A percentile compares a stretch with the other conserved stretches of the same genome.
Conservation (phyloP, 2,888 invertebrate species). For the Diabrotica balteata region DNA sequence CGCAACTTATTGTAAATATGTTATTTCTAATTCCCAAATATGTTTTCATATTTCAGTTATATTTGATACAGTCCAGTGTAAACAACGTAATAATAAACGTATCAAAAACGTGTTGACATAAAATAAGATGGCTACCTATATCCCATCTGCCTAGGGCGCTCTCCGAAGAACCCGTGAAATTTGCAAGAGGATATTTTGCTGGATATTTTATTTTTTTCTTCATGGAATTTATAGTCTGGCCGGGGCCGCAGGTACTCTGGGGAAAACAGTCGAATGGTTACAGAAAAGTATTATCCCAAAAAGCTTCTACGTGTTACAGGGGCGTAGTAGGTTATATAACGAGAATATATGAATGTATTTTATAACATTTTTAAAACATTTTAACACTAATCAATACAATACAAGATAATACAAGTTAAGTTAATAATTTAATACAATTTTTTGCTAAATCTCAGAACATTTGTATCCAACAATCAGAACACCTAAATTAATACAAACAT, state of each 20-base stretch:
- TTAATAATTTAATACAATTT: too few species aligned
- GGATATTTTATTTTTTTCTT: slow-evolving; percentile 4
- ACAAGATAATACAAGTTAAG: too few species aligned
- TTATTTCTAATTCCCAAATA: too few species aligned
- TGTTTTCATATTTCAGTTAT: too few species aligned
- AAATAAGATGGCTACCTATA: slow-evolving; percentile 2
- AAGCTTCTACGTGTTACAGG: background rate
- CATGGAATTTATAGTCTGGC: slow-evolving; percentile 1
- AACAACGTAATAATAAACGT: background rate
- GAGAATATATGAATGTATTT: too few species aligned
- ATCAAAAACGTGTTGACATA: slow-evolving; percentile 3
- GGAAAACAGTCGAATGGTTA: slow-evolving; percentile 3
- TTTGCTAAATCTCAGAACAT: too few species aligned
- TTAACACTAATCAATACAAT: too few species aligned
- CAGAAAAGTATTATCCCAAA: background rate
- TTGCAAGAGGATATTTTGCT: slow-evolving; percentile 1
- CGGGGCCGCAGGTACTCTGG: background rate
- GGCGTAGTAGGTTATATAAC: background rate
- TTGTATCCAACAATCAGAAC: too few species aligned
- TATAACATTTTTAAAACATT: too few species aligned
- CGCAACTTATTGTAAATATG: too few species aligned
- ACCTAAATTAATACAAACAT: too few species aligned
- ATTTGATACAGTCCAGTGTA: too few species aligned
- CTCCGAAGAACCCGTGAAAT: background rate
- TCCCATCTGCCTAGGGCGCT: background rate